Conservation (phyloP, 1,140 invertebrate genomes). For the Pteromalus puparum region DNA sequence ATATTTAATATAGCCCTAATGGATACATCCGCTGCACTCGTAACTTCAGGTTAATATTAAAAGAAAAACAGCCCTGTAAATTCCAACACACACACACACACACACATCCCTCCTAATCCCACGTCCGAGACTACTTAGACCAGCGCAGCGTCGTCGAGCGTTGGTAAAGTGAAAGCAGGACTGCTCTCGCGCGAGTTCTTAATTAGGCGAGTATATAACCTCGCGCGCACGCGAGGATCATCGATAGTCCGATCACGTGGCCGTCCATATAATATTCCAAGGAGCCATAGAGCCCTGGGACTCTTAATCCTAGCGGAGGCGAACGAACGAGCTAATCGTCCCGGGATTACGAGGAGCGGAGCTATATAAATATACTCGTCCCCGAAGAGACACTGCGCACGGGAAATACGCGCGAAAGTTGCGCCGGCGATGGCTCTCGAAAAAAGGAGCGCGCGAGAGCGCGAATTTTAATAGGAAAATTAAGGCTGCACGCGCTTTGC, state of each 20-base stretch:
- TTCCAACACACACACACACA: too few relatives aligned
- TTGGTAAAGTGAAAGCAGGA: conserved; percentile 3
- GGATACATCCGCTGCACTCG: neutral
- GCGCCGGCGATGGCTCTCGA: neutral
- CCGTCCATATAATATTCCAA: neutral
- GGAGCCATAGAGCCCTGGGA: neutral
- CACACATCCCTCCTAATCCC: neutral
- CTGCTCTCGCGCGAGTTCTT: neutral
- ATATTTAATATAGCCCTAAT: neutral
- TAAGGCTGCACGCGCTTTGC: conserved; percentile 46
- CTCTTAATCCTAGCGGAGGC: conserved; percentile 27
- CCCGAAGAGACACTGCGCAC: neutral
- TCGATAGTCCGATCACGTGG: conserved; percentile 11
- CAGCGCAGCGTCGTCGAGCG: too few relatives aligned
- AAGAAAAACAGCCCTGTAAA: neutral
- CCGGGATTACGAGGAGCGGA: neutral
- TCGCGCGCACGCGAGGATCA: neutral
- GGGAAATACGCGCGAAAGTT: conserved; percentile 9
- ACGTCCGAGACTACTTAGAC: neutral
- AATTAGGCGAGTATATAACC: neutral
- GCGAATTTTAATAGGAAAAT: conserved; percentile 54
- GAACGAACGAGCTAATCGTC: conserved; percentile 41
- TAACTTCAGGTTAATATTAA: neutral
- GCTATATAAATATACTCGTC: neutral
- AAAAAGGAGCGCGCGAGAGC: conserved; percentile 9